Evolutionary conservation across 2,797 vertebrate species (phyloP).

Genomic region (Dendrocincla fuliginosa): DNA sequence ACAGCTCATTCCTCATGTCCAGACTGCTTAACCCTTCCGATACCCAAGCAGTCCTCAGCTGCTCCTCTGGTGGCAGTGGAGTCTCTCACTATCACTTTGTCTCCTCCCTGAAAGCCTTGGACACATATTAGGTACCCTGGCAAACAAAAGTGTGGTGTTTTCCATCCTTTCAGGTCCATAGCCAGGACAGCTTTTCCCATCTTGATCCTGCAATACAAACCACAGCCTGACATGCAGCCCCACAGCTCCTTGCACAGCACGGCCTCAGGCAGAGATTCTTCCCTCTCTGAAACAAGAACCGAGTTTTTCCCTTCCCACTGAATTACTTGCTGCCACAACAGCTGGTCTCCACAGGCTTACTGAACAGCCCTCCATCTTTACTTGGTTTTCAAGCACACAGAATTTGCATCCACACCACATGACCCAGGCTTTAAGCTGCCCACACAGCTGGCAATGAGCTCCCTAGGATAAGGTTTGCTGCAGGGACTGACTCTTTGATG

Average conservation of each 20-base stretch:
- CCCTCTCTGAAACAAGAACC: background rate
- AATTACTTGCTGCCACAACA: background rate
- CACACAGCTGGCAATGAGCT: background rate
- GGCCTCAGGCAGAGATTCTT: background rate
- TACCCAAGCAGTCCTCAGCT: background rate
- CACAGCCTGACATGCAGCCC: background rate
- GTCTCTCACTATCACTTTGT: background rate
- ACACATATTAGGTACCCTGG: background rate
- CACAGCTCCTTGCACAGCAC: background rate
- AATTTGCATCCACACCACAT: background rate
- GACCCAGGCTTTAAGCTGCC: constrained; percentile 11
- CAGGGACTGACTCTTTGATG: background rate
- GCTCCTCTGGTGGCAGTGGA: background rate
- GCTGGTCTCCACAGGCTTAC: background rate
- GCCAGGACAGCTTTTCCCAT: background rate
- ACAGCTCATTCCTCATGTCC: constrained; percentile 1
- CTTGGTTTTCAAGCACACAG: background rate
- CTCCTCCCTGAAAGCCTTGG: background rate
- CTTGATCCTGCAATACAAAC: background rate
- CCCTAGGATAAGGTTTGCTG: background rate
- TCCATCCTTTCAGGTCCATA: background rate
- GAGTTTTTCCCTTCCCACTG: background rate
- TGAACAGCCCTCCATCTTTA: background rate
- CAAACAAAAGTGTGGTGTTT: rapidly evolving
- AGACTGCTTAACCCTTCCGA: constrained; percentile 35